phyloP scores from a whole-genome alignment of 2,797 vertebrate species.

The Bovichtus variegatus region DNA sequence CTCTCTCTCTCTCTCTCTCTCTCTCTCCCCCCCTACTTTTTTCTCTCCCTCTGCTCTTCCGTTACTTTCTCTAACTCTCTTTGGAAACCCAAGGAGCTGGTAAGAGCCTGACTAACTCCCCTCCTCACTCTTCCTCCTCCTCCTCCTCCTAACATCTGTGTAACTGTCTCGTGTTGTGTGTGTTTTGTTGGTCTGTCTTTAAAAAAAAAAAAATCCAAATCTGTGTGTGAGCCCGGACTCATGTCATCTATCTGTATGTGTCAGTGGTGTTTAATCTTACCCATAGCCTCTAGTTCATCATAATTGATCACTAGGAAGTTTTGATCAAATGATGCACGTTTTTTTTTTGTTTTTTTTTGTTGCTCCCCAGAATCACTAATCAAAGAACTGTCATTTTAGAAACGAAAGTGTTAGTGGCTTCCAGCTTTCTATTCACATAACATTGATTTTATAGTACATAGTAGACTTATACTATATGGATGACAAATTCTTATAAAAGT shows the following conservation, averaged over 20 bases:
- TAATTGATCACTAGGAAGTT: slow-evolving; percentile 52
- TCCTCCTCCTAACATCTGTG: slow-evolving; percentile 42
- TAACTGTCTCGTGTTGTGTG: slow-evolving; percentile 51
- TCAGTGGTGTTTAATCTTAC: slow-evolving; percentile 58
- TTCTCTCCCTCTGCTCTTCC: slow-evolving; percentile 81
- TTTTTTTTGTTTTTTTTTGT: slow-evolving; percentile 2
- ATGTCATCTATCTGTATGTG: slow-evolving; percentile 49
- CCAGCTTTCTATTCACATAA: slow-evolving; percentile 46
- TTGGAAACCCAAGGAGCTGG: slow-evolving; percentile 99
- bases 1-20: slow-evolving; percentile 65
- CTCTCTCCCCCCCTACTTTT: slow-evolving; percentile 77
- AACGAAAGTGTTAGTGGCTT: slow-evolving; percentile 39
- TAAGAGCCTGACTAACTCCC: slow-evolving; percentile 89
- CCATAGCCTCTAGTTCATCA: slow-evolving; percentile 42
- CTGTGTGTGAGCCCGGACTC: slow-evolving; percentile 33
- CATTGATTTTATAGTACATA: slow-evolving; percentile 34
- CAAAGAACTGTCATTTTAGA: slow-evolving; percentile 57
- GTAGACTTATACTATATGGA: slow-evolving; percentile 10
- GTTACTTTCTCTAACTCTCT: slow-evolving; percentile 88
- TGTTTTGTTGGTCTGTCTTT: slow-evolving; percentile 41
- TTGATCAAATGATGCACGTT: slow-evolving; percentile 45
- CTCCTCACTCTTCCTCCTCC: slow-evolving; percentile 44
- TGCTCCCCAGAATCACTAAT: slow-evolving; percentile 65
- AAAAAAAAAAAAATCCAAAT: not conserved
- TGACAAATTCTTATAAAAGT: not conserved